Conservation (phyloP, 2,888 invertebrate genomes). For the Aphelenchoides bicaudatus region DNA sequence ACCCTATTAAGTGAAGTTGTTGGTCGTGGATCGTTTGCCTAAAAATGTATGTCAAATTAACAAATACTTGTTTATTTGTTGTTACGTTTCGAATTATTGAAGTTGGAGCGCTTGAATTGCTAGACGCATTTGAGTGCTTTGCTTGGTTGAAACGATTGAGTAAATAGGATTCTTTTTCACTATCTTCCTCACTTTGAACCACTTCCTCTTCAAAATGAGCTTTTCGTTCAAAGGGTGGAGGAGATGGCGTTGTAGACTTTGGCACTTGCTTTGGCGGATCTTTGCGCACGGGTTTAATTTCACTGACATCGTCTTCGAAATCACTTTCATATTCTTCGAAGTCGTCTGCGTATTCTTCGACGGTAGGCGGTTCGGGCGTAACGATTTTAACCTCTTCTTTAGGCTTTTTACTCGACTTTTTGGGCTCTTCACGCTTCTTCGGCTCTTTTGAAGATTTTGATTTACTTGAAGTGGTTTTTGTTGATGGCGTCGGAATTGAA, state of each 20-base stretch:
- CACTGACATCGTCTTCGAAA: slow-evolving; percentile 14
- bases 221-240: too few species aligned
- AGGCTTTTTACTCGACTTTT: background rate
- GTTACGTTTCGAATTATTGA: too few species aligned
- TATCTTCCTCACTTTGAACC: slow-evolving; percentile 14
- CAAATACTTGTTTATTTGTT: background rate
- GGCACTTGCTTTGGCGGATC: background rate
- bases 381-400: background rate
- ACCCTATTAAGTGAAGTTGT: background rate
- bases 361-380: background rate
- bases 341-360: background rate
- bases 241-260: slow-evolving; percentile 18
- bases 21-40: background rate
- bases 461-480: too few species aligned
- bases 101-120: background rate
- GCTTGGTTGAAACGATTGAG: background rate
- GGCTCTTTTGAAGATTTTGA: too few species aligned
- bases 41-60: background rate
- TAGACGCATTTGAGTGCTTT: background rate
- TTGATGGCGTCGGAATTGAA: too few species aligned
- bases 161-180: background rate
- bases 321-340: slow-evolving; percentile 11
- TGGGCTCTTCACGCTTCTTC: too few species aligned
- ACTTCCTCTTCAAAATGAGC: slow-evolving; percentile 11
- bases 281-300: slow-evolving; percentile 13